Evolutionary conservation across 2,888 invertebrate species (phyloP).

Genomic region (Latrodectus elegans): DNA sequence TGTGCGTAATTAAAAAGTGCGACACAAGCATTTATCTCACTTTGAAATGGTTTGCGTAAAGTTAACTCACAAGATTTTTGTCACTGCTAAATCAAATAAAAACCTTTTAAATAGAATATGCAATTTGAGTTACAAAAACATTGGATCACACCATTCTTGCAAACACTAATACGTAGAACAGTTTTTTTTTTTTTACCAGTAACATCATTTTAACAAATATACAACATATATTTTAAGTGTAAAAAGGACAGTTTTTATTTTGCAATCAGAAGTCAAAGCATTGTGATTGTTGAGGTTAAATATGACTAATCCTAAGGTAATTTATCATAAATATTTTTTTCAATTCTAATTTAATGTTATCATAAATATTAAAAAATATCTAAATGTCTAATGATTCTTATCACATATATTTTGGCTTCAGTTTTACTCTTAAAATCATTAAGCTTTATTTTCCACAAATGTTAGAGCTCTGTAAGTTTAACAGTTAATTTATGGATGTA

Average conservation of each 20-base stretch:
- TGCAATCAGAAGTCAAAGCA: slow-evolving; percentile 56
- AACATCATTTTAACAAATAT: slow-evolving; percentile 40
- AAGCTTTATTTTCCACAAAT: too few species aligned
- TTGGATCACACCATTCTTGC: slow-evolving; percentile 47
- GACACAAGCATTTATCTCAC: neutral
- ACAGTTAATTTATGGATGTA: too few species aligned
- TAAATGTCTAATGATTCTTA: neutral
- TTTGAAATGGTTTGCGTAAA: neutral
- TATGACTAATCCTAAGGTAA: neutral
- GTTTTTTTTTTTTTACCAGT: slow-evolving; percentile 8
- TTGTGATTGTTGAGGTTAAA: neutral
- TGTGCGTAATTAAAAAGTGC: slow-evolving; percentile 68
- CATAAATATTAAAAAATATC: neutral
- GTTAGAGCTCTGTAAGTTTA: too few species aligned
- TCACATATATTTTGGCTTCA: neutral
- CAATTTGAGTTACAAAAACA: slow-evolving; percentile 36
- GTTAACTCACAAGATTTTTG: too few species aligned
- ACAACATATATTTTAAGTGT: slow-evolving; percentile 16
- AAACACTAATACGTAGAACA: slow-evolving; percentile 30
- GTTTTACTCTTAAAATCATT: neutral
- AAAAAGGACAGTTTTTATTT: slow-evolving; percentile 13
- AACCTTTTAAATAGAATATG: slow-evolving; percentile 23
- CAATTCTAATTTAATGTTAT: neutral
- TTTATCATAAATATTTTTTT: neutral
- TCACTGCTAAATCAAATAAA: too few species aligned